Percentiles rank a stretch among this genome's conserved stretches.
These are phyloP conservation scores for Alosa alosa DNA, from an alignment of 2,113 vertebrate species.

Conservation along the genomic window DNA sequence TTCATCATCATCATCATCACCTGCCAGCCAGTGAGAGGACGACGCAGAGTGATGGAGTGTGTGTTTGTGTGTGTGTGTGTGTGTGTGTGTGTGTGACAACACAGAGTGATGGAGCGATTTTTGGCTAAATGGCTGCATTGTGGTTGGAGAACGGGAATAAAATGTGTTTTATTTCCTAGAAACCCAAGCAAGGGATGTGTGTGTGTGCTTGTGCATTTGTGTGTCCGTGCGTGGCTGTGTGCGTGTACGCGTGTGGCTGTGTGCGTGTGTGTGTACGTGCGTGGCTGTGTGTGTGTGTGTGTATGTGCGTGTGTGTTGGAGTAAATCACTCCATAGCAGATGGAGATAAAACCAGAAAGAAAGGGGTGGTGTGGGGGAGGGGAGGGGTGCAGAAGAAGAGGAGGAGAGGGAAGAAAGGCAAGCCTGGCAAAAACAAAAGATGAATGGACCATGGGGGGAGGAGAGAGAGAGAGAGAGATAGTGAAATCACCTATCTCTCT, in stretches of 20 bases:
- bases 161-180: not conserved
- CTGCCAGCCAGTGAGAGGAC: not conserved
- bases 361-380: not conserved
- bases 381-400: not conserved
- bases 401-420: not conserved
- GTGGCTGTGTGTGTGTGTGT: not conserved
- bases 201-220: not conserved
- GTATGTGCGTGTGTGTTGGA: not conserved
- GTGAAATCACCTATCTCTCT: not conserved
- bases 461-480: not conserved
- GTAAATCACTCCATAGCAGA: not conserved
- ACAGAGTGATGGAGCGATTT: not conserved
- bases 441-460: not conserved
- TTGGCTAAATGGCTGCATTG: not conserved
- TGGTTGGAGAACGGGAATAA: not conserved
- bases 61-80: too few species aligned
- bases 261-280: not conserved
- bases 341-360: not conserved
- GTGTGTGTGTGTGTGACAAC: not conserved
- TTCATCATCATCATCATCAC: not conserved
- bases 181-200: not conserved
- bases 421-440: not conserved
- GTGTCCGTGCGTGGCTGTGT: too few species aligned
- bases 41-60: not conserved
- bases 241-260: too few species aligned